These are phyloP conservation scores for Boulengerochromis microlepis DNA, from an alignment of 2,113 vertebrate species.

Conservation along the genomic window DNA sequence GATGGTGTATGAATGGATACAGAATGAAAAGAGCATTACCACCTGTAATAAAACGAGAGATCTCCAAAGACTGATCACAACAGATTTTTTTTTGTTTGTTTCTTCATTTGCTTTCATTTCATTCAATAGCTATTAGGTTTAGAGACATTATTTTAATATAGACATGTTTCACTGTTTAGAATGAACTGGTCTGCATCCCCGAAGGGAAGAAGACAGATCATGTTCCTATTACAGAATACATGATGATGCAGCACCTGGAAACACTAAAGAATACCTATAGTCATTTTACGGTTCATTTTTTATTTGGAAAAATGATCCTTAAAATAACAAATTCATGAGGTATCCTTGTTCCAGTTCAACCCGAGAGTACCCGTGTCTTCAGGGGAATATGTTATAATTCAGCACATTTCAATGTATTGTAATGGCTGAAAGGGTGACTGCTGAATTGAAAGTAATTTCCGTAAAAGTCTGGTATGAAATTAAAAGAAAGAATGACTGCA, in stretches of 20 bases:
- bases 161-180: neutral
- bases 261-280: neutral
- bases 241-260: neutral
- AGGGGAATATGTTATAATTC: constrained; percentile 21
- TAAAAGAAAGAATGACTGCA: constrained; percentile 37
- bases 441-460: constrained; percentile 44
- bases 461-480: constrained; percentile 36
- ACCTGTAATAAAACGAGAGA: neutral
- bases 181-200: neutral
- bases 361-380: constrained; percentile 9
- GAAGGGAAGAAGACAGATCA: constrained; percentile 1
- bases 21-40: neutral
- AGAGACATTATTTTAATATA: neutral
- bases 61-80: neutral
- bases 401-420: constrained; percentile 25
- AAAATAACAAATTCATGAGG: constrained; percentile 40
- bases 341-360: constrained; percentile 14
- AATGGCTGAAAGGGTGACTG: constrained; percentile 28
- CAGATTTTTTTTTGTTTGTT: neutral
- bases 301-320: constrained; percentile 37
- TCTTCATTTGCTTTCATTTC: neutral
- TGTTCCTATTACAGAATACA: constrained; percentile 26
- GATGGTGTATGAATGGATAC: neutral
- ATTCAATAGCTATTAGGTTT: neutral
- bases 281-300: constrained; percentile 2